A percentile compares a stretch with the other conserved stretches of the same genome.
Conservation (phyloP, 2,797 vertebrate species). For the Hoplostethus mediterraneus region DNA sequence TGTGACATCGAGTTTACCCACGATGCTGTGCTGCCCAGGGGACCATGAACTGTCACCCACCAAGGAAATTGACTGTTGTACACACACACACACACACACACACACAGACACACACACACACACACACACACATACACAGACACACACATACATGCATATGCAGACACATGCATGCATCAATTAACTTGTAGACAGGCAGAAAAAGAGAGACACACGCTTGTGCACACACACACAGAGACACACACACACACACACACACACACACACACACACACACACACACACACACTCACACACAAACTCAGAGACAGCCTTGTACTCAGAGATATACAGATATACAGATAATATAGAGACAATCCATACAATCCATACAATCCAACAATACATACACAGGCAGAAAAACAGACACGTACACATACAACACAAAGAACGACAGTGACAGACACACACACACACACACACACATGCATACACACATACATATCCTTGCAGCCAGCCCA, state of each 20-base stretch:
- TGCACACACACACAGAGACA: no score
- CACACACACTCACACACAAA: not conserved
- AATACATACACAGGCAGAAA: conserved; percentile 23
- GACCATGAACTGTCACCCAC: conserved; percentile 75
- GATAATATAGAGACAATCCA: not conserved
- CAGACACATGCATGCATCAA: no score
- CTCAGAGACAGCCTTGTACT: not conserved
- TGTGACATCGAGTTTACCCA: conserved; percentile 76
- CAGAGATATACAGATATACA: conserved; percentile 9
- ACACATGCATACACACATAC: conserved; percentile 21
- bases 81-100: conserved; percentile 8
- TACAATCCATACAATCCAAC: conserved; percentile 21
- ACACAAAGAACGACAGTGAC: conserved; percentile 22
- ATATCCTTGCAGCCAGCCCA: conserved; percentile 30
- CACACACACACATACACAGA: not conserved
- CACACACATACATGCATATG: not conserved
- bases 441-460: conserved; percentile 29
- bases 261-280: not conserved
- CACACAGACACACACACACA: conserved; percentile 16
- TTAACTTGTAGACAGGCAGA: no score
- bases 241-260: not conserved
- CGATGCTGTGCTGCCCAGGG: conserved; percentile 65
- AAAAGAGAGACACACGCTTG: no score
- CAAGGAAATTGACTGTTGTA: conserved; percentile 70
- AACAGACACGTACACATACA: conserved; percentile 47